Percentiles rank a stretch among this genome's conserved stretches.
These are phyloP conservation scores for Ivindomyrus marchei DNA, from an alignment of 2,113 vertebrate genomes.

Conservation along the genomic window DNA sequence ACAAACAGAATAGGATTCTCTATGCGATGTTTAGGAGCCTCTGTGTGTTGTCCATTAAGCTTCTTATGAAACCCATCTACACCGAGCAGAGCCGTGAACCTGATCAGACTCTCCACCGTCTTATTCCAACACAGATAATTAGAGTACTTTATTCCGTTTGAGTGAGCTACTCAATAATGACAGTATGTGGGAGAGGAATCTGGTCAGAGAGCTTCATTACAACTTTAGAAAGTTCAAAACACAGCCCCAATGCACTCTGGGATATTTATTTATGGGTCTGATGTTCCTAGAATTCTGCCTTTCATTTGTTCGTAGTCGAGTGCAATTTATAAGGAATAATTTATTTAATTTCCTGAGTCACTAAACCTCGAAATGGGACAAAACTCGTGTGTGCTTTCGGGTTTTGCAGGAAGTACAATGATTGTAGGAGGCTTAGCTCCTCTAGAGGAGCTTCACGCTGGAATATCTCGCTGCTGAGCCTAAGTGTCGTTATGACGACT, in stretches of 20 bases:
- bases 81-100: not conserved
- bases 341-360: not conserved
- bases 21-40: not conserved
- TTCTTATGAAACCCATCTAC: not conserved
- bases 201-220: not conserved
- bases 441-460: not conserved
- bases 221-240: constrained; percentile 5
- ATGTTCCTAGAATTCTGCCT: not conserved
- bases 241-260: not conserved
- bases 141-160: not conserved
- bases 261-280: not conserved
- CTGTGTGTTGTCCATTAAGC: not conserved
- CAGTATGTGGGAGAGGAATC: constrained; percentile 1
- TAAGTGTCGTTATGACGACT: not conserved
- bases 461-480: not conserved
- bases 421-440: not conserved
- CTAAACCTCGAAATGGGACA: not conserved
- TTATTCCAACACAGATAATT: not conserved
- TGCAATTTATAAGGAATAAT: constrained; percentile 1
- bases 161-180: not conserved
- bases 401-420: not conserved
- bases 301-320: not conserved
- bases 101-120: not conserved
- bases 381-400: not conserved
- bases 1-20: not conserved